Evolutionary conservation across 2,113 vertebrate species (phyloP).

Genomic region (Piaya cayana): DNA sequence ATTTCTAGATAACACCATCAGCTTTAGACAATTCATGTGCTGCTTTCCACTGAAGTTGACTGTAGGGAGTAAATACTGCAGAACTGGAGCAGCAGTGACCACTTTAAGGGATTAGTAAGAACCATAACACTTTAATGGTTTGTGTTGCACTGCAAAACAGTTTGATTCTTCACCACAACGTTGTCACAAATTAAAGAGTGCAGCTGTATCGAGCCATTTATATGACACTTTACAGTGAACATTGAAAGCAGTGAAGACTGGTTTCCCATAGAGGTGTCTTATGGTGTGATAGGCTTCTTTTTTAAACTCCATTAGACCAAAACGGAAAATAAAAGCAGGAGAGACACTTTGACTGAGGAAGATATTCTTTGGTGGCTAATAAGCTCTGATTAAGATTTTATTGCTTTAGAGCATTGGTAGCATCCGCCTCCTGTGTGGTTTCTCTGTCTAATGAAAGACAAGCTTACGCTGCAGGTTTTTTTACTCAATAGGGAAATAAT

Average conservation of each 20-base stretch:
- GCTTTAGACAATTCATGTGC: background rate
- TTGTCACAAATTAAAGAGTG: background rate
- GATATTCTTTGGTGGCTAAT: slow-evolving; percentile 18
- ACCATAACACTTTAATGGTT: background rate
- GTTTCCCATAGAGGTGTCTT: background rate
- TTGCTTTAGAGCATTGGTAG: slow-evolving; percentile 42
- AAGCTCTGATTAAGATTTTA: slow-evolving; percentile 49
- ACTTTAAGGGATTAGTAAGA: background rate
- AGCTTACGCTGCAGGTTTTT: slow-evolving; percentile 24
- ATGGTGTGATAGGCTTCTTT: background rate
- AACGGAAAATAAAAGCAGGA: slow-evolving; percentile 9
- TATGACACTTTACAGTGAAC: background rate
- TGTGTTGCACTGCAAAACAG: background rate
- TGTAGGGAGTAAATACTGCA: background rate
- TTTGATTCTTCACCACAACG: background rate
- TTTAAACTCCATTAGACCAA: background rate
- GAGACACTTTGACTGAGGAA: background rate
- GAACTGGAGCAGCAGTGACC: background rate
- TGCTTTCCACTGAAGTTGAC: background rate
- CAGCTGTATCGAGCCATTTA: background rate
- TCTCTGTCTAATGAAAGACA: slow-evolving; percentile 27
- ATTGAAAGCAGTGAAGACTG: background rate
- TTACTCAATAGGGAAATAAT: slow-evolving; percentile 5
- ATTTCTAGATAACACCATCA: background rate
- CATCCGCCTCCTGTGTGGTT: background rate